These are phyloP conservation scores for Platycnemis pennipes DNA, from an alignment of 2,888 invertebrate species.

Conservation along the genomic window DNA sequence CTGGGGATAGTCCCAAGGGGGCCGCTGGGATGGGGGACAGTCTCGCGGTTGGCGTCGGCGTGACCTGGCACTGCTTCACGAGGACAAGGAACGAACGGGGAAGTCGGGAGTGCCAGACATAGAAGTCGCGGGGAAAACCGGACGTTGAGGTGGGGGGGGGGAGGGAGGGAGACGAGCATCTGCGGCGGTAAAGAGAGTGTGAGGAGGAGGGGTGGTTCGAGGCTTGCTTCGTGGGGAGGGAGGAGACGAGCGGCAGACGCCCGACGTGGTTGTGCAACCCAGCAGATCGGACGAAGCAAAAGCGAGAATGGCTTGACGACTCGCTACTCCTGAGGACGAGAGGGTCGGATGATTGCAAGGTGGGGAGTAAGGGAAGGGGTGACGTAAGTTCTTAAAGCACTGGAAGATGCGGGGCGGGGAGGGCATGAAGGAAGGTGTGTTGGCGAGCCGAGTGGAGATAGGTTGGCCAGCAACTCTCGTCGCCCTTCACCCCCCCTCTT, in stretches of 20 bases:
- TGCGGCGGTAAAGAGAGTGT: background rate
- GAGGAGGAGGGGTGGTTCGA: background rate
- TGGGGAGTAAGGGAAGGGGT: background rate
- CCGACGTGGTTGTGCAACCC: background rate
- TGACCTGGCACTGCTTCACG: background rate
- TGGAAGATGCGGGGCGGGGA: background rate
- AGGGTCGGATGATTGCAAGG: too few relatives aligned
- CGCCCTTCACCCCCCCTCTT: too few relatives aligned
- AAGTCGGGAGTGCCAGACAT: background rate
- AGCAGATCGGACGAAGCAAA: too few relatives aligned
- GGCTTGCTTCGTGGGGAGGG: too few relatives aligned
- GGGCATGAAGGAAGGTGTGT: background rate
- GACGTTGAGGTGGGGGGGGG: background rate
- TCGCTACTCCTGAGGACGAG: too few relatives aligned
- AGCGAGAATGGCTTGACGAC: too few relatives aligned
- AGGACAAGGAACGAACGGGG: background rate
- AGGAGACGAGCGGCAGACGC: background rate
- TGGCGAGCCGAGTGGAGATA: too few relatives aligned
- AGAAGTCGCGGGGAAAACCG: background rate
- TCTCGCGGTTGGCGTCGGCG: background rate
- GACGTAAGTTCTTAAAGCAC: background rate
- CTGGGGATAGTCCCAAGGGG: too few relatives aligned
- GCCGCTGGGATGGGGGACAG: background rate
- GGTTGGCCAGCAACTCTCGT: too few relatives aligned
- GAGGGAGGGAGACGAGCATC: background rate